Conservation (phyloP, 2,797 vertebrate species). For the Rhincodon typus region DNA sequence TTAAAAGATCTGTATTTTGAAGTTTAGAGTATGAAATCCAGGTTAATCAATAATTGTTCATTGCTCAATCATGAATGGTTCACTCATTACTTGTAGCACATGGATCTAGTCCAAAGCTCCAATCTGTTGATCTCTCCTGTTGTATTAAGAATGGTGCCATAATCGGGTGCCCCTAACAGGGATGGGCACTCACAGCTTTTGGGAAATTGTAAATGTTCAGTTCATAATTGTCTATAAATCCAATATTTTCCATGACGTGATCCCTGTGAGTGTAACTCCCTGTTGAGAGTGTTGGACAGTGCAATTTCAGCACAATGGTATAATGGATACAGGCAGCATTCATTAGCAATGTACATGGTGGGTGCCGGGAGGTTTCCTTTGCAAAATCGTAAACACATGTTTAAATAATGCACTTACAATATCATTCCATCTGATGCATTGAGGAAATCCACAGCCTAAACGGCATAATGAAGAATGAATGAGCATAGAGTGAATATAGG, state of each 20-base stretch:
- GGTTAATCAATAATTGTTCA: neutral
- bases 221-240: neutral
- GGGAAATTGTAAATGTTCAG: neutral
- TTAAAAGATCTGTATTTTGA: neutral
- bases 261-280: neutral
- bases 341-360: neutral
- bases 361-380: neutral
- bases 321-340: neutral
- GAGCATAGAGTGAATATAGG: neutral
- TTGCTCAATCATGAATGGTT: neutral
- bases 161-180: neutral
- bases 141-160: neutral
- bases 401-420: neutral
- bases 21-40: constrained; percentile 5
- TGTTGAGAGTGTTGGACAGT: neutral
- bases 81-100: neutral
- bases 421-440: neutral
- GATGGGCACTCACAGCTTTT: neutral
- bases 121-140: neutral
- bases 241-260: neutral
- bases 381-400: constrained; percentile 31
- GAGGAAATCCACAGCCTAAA: neutral
- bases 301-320: neutral
- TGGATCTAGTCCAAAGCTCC: neutral
- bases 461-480: neutral